Base-by-base conservation (phyloP, 2,797 vertebrate species). In the Cichlasoma orientale region DNA sequence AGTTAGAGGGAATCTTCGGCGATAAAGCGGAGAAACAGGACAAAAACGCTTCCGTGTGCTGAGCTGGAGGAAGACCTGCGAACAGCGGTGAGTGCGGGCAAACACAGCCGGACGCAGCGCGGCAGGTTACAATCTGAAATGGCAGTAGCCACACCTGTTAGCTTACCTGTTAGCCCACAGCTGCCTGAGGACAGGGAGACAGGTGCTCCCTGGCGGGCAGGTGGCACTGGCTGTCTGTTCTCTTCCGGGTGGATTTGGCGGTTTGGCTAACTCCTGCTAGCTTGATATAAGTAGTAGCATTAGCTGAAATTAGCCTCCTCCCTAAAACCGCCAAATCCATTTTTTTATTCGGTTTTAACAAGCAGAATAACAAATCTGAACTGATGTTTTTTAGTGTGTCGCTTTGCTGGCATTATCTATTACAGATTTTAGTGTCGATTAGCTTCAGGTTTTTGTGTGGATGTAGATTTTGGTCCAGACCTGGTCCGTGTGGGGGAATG, bases 31-130 rank as follows among this genome's bases (percentile, higher is more conserved):
- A 50, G 18, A 27, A 29, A 25, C 0, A 19, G 41, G 1, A 47
- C 2, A 19, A 61, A 36, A 68, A 0, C 27, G 10, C 19, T 8
- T 25, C 10, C 19, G 41, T 29, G 13, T 13, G 10, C 63, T 68
- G 18, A n/a, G 41, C 2, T 50, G 25, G 29, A 68, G 25, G 6
- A 68, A 50, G 25, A 29, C 27, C 25, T 50, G 25, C 25, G 50
- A 68, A 68, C 25, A 68, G 18, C 47, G 63, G 63, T 29, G 25
- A 50, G 63, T 68, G 16, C 19, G 41, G 3, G 27, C 5, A 29
- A 23, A 50, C 5, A 16, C 0, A 16, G 3, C 38, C 38, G 16
- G 16, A 4, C 12, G 12, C 10, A 25, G 18, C 41, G 41, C 61
- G 10, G 16, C 10, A 44, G 41, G 23, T 44, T 50, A 47, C 8